These are phyloP conservation scores for Ibidorhyncha struthersii DNA, from an alignment of 2,113 vertebrate genomes.

Conservation along the genomic window DNA sequence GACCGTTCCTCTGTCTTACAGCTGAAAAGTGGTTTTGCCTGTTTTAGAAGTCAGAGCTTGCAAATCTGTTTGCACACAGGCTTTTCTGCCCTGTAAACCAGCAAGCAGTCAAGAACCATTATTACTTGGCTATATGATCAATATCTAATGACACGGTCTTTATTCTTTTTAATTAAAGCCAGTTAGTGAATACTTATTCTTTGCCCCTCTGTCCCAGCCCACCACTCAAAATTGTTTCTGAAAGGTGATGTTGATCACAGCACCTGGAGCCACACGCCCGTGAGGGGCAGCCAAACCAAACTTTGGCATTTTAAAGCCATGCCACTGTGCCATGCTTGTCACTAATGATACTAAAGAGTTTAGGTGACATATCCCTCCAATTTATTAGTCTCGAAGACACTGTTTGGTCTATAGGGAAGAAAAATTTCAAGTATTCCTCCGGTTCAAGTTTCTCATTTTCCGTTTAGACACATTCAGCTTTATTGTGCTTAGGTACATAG, in stretches of 20 bases:
- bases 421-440: neutral
- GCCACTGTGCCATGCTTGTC: fast-evolving
- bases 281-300: neutral
- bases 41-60: neutral
- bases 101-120: neutral
- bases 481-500: neutral
- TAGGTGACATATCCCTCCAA: neutral
- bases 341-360: neutral
- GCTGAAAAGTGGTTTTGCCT: neutral
- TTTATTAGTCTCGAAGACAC: neutral
- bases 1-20: neutral
- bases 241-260: neutral
- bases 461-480: neutral
- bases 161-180: neutral
- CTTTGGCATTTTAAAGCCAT: neutral
- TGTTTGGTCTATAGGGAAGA: neutral
- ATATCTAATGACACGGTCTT: neutral
- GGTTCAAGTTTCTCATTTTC: neutral
- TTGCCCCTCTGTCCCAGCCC: neutral
- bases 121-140: neutral
- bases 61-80: neutral
- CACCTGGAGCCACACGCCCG: neutral
- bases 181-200: neutral
- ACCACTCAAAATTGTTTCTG: neutral
- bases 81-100: neutral